These are phyloP conservation scores for Phoxinus dragarum DNA, from an alignment of 2,797 vertebrate species.

Conservation along the genomic window DNA sequence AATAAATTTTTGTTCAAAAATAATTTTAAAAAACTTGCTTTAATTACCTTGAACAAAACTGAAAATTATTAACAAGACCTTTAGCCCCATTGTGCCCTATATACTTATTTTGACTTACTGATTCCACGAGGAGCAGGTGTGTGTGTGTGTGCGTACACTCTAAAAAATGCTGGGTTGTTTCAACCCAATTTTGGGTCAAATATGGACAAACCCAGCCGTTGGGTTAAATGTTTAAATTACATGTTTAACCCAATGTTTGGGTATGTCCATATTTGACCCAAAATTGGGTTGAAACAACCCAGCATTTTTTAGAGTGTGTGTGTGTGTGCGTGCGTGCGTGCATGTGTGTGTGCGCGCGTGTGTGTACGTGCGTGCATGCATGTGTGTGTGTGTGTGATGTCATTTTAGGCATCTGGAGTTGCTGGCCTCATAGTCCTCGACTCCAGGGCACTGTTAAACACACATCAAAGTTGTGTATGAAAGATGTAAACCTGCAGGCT, in stretches of 20 bases:
- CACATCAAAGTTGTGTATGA: constrained; percentile 35
- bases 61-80: too few species aligned
- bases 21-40: too few species aligned
- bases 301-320: background rate
- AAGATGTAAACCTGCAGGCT: constrained; percentile 3
- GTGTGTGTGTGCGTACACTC: constrained; percentile 8
- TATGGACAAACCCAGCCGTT: too few species aligned
- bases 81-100: too few species aligned
- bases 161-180: too few species aligned
- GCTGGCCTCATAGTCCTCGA: constrained; percentile 4
- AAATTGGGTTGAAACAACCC: too few species aligned
- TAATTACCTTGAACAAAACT: too few species aligned
- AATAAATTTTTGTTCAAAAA: too few species aligned
- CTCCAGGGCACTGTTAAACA: constrained; percentile 6
- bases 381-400: constrained; percentile 28
- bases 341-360: constrained; percentile 16
- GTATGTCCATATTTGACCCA: too few species aligned
- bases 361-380: background rate
- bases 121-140: constrained; percentile 30
- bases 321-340: constrained; percentile 24
- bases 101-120: background rate
- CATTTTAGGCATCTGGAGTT: constrained; percentile 15
- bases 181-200: too few species aligned
- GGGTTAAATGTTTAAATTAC: too few species aligned
- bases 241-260: too few species aligned